phyloP scores from a whole-genome alignment of 2,888 invertebrate genomes.

The Troglohyphantes excavatus region DNA sequence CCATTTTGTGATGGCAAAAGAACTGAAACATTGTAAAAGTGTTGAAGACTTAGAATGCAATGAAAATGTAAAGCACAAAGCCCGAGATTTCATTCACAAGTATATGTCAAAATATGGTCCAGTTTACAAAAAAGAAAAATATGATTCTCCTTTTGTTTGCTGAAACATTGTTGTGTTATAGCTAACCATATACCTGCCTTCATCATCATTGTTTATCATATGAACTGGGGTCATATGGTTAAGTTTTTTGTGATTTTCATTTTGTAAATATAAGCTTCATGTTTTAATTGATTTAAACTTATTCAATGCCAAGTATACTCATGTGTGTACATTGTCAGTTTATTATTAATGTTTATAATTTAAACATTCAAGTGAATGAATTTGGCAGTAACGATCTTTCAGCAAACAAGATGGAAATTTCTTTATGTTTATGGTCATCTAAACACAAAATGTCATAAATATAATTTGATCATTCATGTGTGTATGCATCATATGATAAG shows the following conservation, averaged over 20 bases:
- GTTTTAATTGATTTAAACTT: not conserved
- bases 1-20: constrained; percentile 97
- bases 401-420: not conserved
- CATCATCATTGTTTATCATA: constrained; percentile 23
- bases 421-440: not conserved
- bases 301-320: not conserved
- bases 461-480: no score
- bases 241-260: constrained; percentile 46
- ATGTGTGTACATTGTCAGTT: not conserved
- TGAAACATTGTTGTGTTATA: not conserved
- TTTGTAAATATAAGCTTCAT: constrained; percentile 54
- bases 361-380: no score
- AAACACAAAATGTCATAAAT: not conserved
- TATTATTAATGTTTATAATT: no score
- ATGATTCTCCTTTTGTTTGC: constrained; percentile 32
- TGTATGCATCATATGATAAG: no score
- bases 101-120: constrained; percentile 98
- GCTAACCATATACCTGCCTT: constrained; percentile 61
- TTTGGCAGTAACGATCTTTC: no score
- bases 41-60: constrained; percentile 93
- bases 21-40: constrained; percentile 93
- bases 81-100: constrained; percentile 95
- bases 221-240: not conserved
- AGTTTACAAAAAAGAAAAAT: constrained; percentile 82
- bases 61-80: constrained; percentile 96